These are phyloP conservation scores for Mizuhopecten yessoensis DNA, from an alignment of 1,140 invertebrate species.

Conservation along the genomic window DNA sequence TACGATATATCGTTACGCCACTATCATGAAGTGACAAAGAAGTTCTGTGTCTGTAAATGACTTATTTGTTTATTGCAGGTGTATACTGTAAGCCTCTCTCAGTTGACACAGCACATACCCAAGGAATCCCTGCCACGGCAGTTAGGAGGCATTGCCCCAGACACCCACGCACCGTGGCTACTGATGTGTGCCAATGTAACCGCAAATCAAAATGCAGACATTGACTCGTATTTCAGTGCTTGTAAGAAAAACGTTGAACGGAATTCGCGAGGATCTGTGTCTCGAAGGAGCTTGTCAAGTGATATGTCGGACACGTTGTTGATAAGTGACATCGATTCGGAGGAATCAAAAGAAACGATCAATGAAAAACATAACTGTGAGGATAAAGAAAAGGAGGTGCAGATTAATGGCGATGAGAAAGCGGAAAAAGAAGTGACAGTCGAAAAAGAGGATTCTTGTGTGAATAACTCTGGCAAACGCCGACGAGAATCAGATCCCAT, in stretches of 20 bases:
- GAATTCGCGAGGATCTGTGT: constrained; percentile 58
- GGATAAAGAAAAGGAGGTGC: constrained; percentile 77
- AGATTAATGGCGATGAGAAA: constrained; percentile 65
- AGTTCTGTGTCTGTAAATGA: too few relatives aligned
- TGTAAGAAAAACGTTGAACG: constrained; percentile 57
- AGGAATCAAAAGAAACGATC: constrained; percentile 84
- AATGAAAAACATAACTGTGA: constrained; percentile 83
- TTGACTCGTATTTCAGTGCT: constrained; percentile 74
- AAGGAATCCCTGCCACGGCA: constrained; percentile 92
- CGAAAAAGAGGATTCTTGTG: constrained; percentile 69
- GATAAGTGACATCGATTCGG: constrained; percentile 82
- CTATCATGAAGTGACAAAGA: too few relatives aligned
- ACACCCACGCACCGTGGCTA: constrained; percentile 96
- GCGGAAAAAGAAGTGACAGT: constrained; percentile 72
- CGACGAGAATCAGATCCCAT: constrained; percentile 66
- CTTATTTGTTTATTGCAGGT: constrained; percentile 86
- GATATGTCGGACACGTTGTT: constrained; percentile 73
- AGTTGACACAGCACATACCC: constrained; percentile 85
- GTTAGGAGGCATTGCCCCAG: constrained; percentile 92
- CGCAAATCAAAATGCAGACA: constrained; percentile 67
- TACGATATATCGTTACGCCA: too few relatives aligned
- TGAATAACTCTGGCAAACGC: constrained; percentile 60
- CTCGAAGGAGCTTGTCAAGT: constrained; percentile 73
- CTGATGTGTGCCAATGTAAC: constrained; percentile 87
- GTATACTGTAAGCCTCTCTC: constrained; percentile 95